Evolutionary conservation across 2,888 invertebrate species (phyloP).

Genomic region (Galerucella calmariensis): DNA sequence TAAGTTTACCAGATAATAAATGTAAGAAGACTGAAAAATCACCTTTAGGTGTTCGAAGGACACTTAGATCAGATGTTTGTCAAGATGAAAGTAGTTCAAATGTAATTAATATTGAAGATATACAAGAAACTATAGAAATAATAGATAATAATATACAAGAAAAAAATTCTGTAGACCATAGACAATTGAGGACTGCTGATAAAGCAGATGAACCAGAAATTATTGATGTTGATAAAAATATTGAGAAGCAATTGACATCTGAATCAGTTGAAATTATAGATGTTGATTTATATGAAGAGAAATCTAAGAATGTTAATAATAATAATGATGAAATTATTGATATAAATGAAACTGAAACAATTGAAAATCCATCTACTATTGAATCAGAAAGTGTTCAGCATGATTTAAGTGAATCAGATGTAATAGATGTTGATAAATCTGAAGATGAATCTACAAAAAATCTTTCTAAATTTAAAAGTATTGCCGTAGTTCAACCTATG

Average conservation of each 20-base stretch:
- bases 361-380: no score
- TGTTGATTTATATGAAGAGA: slow-evolving; percentile 5
- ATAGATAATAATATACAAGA: neutral
- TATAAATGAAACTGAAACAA: no score
- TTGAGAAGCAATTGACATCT: neutral
- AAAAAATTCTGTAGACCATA: neutral
- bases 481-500: slow-evolving; percentile 17
- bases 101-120: slow-evolving; percentile 10
- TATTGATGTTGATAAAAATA: neutral
- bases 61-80: slow-evolving; percentile 11
- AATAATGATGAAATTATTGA: neutral
- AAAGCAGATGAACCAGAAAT: neutral
- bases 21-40: no score
- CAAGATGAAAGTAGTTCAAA: slow-evolving; percentile 12
- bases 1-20: neutral
- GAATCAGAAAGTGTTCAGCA: neutral
- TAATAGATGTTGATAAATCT: neutral
- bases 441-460: neutral
- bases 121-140: neutral
- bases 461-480: slow-evolving; percentile 5
- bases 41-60: neutral
- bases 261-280: slow-evolving; percentile 8
- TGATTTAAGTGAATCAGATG: slow-evolving; percentile 5
- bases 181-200: slow-evolving; percentile 17
- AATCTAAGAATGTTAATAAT: neutral